These are phyloP conservation scores for Labeo catla DNA, from an alignment of 2,113 vertebrate genomes.

Conservation along the genomic window DNA sequence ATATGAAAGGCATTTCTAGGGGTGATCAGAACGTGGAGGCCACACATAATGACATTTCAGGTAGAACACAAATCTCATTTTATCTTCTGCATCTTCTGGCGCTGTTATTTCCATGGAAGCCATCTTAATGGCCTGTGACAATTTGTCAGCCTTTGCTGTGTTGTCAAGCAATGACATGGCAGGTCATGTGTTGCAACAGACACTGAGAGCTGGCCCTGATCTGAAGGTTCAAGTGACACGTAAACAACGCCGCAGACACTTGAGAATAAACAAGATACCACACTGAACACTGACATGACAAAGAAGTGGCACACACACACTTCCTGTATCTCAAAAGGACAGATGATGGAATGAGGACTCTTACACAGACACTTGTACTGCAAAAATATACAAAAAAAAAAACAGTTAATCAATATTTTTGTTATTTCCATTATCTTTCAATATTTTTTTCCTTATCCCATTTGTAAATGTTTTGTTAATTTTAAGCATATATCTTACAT, in stretches of 20 bases:
- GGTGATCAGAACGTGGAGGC: background rate
- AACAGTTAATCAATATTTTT: background rate
- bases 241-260: constrained; percentile 52
- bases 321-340: constrained; percentile 20
- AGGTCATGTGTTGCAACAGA: constrained; percentile 45
- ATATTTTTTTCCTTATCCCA: no score
- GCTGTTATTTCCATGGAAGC: constrained; percentile 1
- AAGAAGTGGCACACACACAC: background rate
- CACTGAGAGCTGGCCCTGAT: constrained; percentile 32
- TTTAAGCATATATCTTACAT: background rate
- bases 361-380: background rate
- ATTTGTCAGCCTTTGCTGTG: constrained; percentile 49
- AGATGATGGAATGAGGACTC: constrained; percentile 20
- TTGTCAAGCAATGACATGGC: constrained; percentile 49
- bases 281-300: background rate
- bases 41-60: constrained; percentile 21
- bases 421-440: background rate
- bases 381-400: background rate
- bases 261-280: constrained; percentile 37
- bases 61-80: constrained; percentile 25
- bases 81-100: background rate
- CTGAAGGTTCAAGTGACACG: constrained; percentile 47
- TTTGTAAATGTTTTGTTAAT: no score
- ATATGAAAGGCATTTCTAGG: background rate
- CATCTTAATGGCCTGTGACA: constrained; percentile 54